Conservation (phyloP, 2,113 vertebrate species). For the Deroptyus accipitrinus region DNA sequence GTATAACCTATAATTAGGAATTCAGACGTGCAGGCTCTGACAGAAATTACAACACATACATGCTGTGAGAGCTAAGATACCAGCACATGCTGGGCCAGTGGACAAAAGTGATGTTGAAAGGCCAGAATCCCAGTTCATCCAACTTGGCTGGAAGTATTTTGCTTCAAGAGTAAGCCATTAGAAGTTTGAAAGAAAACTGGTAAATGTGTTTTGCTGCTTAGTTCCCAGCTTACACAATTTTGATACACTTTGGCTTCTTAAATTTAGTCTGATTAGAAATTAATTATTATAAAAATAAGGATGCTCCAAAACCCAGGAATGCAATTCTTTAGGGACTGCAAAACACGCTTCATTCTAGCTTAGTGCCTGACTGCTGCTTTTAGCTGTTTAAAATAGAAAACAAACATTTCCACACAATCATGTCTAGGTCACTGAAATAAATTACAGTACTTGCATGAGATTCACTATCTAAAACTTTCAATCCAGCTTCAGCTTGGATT, state of each 20-base stretch:
- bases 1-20: background rate
- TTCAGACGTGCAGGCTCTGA: background rate
- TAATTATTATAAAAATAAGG: background rate
- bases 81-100: background rate
- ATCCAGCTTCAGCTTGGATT: background rate
- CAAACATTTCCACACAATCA: background rate
- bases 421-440: background rate
- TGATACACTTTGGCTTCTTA: background rate
- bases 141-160: background rate
- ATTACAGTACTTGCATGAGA: background rate
- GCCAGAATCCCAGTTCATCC: background rate
- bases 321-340: background rate
- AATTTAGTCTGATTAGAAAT: background rate
- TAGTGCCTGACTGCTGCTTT: background rate
- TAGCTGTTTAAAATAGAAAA: background rate
- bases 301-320: background rate
- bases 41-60: background rate
- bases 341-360: background rate
- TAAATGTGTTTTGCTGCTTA: background rate
- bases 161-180: background rate
- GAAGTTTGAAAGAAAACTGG: background rate
- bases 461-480: background rate
- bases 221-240: background rate
- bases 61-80: background rate
- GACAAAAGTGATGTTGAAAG: background rate